Conservation (phyloP, 2,888 invertebrate genomes). For the Clostera curtula region DNA sequence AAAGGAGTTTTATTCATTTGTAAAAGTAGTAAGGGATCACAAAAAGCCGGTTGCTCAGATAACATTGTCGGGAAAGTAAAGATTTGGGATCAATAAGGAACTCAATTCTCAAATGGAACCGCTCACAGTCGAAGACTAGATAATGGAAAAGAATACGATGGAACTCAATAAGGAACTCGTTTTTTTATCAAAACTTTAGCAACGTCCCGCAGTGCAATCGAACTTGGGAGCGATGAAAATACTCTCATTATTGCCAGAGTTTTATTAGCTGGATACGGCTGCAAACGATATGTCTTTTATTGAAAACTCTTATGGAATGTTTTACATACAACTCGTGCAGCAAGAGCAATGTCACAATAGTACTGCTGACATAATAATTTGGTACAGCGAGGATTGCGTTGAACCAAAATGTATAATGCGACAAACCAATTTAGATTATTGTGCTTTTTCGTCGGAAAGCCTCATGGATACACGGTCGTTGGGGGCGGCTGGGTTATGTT, state of each 20-base stretch:
- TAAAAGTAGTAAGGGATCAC: not conserved
- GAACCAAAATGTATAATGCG: no score
- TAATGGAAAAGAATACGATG: constrained; percentile 8
- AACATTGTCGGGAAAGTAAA: constrained; percentile 1
- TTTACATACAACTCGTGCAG: no score
- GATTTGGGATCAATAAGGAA: constrained; percentile 6
- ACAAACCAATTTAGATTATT: no score
- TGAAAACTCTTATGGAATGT: no score
- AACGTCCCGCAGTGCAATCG: constrained; percentile 11
- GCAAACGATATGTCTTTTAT: not conserved
- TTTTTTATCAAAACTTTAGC: constrained; percentile 14
- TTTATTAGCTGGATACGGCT: constrained; percentile 6
- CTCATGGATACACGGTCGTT: no score
- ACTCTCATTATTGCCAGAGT: constrained; percentile 11
- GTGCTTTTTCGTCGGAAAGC: no score
- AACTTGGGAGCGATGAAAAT: constrained; percentile 14
- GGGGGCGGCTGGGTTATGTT: no score
- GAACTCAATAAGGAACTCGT: constrained; percentile 1
- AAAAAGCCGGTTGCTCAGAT: constrained; percentile 1
- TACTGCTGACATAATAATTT: no score
- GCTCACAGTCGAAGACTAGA: constrained; percentile 7
- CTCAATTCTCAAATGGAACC: constrained; percentile 12
- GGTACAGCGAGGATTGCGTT: no score
- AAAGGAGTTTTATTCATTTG: constrained; percentile 1
- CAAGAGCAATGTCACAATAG: no score